Percentiles rank a stretch among this genome's conserved stretches.
Evolutionary conservation across 2,888 invertebrate genomes (phyloP).

Genomic region (Atethmia centrago): DNA sequence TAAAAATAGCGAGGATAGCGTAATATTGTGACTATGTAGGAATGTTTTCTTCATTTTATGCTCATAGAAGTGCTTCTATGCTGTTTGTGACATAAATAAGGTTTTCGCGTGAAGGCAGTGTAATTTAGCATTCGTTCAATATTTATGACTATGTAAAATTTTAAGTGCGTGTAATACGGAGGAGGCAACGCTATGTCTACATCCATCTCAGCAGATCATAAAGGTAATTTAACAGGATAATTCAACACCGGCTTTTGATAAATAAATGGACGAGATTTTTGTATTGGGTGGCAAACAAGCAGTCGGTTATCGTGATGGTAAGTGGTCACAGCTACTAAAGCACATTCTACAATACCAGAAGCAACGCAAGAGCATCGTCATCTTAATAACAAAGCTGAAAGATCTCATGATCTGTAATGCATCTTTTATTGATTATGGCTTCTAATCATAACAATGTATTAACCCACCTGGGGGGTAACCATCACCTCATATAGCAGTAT

Average conservation of each 20-base stretch:
- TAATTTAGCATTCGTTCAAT: conserved; percentile 16
- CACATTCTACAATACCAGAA: not conserved
- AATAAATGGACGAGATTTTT: not conserved
- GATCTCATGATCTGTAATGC: not conserved
- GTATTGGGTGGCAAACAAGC: not conserved
- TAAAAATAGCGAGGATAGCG: conserved; percentile 14
- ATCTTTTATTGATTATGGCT: not conserved
- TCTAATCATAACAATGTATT: not conserved
- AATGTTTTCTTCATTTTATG: conserved; percentile 1
- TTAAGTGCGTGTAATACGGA: conserved; percentile 11
- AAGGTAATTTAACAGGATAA: not conserved
- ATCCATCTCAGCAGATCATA: conserved; percentile 8
- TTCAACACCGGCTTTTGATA: not conserved
- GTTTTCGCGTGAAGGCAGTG: not conserved
- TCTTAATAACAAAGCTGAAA: not conserved
- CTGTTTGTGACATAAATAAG: conserved; percentile 30
- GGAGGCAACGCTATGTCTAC: not conserved
- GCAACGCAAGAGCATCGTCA: not conserved
- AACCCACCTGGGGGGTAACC: no score
- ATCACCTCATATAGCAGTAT: no score
- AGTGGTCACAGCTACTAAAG: no score
- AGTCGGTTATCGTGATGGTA: not conserved
- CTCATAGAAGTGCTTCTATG: conserved; percentile 39
- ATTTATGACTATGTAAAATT: conserved; percentile 33
- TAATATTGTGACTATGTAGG: not conserved